Base-by-base conservation (phyloP, 2,888 invertebrate genomes). In the Ernsta delagoae region DNA sequence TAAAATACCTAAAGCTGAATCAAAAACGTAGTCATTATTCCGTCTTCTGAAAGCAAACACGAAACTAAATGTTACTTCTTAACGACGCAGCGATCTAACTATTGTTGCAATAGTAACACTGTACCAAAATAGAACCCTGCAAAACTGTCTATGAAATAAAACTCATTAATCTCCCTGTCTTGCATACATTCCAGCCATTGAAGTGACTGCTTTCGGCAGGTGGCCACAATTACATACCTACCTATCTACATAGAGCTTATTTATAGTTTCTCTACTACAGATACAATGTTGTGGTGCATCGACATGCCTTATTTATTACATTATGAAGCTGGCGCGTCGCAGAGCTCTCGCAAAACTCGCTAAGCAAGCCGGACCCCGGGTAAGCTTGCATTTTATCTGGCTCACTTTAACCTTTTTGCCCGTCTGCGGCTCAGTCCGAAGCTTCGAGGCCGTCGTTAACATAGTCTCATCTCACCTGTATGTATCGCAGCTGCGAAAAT, bases 341-440 rank as follows among this genome's bases (percentile, higher is more conserved):
- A 24, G 73, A 73, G 77, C 75, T 72, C 72, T 74, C 74, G 74
- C 75, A 74, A 73, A 75, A 78, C 78, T 77, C 69, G 77, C 76
- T 75, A n/a, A n/a, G n/a, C n/a, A 79, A 80, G 77, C 80, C 78
- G 79, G 77, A 77, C 71, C 59, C 62, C 78, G 77, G 80, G 82
- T 84, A 81, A 84, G 83, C 83, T 82, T 73, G 73, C 80, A 87
- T 36, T 36, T 85, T 83, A 79, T 79, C 78, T 39, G 62, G 11
- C 76, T 78, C 79, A 81, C 80, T 83, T 83, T 81, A 79, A 81
- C 79, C 83, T 89, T 88, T 88, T 89, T 87, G 82, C 78, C 75
- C 75, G 84, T 86, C 87, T 87, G 82, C 82, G 77, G 78, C 73
- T 72, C 50, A 54, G 59, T 53, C 36, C 59, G 53, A 53, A 53